Percentiles rank a stretch among this genome's conserved stretches.
These are phyloP conservation scores for Octomys mimax DNA, from an alignment of 2,797 vertebrate species.

Conservation along the genomic window DNA sequence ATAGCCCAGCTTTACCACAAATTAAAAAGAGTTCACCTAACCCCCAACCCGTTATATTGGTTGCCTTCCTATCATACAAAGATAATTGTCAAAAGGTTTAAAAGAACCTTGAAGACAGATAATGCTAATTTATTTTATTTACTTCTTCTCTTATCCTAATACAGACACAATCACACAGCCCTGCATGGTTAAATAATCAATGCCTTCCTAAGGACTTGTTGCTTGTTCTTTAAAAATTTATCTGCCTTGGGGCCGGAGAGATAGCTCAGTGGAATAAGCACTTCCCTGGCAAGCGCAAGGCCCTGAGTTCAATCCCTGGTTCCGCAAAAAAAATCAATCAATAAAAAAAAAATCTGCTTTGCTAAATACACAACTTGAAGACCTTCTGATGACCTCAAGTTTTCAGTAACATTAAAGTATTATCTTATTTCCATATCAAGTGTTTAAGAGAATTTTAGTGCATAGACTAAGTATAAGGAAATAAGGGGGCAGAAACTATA, in stretches of 20 bases:
- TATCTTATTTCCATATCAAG: not conserved
- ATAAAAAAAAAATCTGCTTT: not conserved
- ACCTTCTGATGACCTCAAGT: not conserved
- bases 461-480: not conserved
- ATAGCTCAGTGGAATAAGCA: no score
- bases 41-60: not conserved
- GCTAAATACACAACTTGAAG: not conserved
- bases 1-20: not conserved
- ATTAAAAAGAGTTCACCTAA: not conserved
- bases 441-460: not conserved
- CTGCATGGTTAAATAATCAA: not conserved
- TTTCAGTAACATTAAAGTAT: not conserved
- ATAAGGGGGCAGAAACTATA: not conserved
- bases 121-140: not conserved
- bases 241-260: not conserved
- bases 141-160: not conserved
- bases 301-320: no score
- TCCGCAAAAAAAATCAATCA: no score
- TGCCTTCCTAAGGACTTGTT: not conserved
- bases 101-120: not conserved
- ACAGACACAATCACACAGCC: not conserved
- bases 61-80: not conserved
- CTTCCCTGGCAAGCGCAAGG: no score
- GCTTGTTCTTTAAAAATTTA: not conserved
- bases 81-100: not conserved